Evolutionary conservation across 2,888 invertebrate species (phyloP).

Genomic region (Meliscaeva auricollis): DNA sequence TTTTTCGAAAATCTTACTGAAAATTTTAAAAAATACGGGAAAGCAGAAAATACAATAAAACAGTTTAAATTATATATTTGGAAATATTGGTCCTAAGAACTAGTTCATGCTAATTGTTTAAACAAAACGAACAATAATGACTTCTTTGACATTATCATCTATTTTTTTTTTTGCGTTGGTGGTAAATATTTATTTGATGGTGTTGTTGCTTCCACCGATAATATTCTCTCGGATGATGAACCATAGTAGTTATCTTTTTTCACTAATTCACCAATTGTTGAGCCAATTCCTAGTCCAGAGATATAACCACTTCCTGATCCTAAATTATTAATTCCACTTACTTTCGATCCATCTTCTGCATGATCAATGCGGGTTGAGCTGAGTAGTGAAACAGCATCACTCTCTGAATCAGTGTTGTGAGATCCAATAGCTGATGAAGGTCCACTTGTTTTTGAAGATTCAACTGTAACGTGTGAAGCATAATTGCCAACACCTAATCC

Average conservation of each 20-base stretch:
- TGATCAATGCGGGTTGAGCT: background rate
- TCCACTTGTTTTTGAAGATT: background rate
- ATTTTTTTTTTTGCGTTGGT: background rate
- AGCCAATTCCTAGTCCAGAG: conserved; percentile 15
- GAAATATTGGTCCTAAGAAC: background rate
- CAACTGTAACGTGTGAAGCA: background rate
- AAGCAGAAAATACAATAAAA: background rate
- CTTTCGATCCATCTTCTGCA: background rate
- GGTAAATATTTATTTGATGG: conserved; percentile 4
- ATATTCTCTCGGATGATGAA: background rate
- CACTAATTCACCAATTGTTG: conserved; percentile 14
- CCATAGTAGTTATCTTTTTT: background rate
- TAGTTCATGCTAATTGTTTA: background rate
- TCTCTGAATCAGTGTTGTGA: background rate
- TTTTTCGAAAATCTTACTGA: too few species aligned
- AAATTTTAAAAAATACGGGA: background rate
- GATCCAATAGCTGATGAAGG: background rate
- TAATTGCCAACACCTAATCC: background rate
- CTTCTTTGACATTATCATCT: background rate
- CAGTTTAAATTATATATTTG: background rate
- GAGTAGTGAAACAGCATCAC: background rate
- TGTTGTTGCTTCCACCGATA: too few species aligned
- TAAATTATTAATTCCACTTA: background rate
- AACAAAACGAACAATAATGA: background rate
- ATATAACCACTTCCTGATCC: background rate